Conservation (phyloP, 2,113 vertebrate genomes). For the Microtus montanus region DNA sequence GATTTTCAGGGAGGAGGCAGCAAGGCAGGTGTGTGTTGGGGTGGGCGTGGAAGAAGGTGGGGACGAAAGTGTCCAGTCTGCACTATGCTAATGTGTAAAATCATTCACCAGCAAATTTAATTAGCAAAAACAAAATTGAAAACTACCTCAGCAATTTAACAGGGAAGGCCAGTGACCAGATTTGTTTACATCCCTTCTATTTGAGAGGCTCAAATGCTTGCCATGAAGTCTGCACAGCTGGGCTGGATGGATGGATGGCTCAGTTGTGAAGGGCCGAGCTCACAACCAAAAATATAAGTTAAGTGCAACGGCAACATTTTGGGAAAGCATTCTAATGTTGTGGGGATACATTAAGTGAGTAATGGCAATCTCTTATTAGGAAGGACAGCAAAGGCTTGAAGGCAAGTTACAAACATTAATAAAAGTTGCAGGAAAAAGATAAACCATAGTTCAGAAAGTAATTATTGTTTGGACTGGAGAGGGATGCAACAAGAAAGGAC, state of each 20-base stretch:
- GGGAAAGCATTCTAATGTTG: not conserved
- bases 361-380: not conserved
- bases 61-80: not conserved
- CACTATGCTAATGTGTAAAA: not conserved
- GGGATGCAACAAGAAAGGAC: not conserved
- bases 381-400: conserved; percentile 8
- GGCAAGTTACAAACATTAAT: not conserved
- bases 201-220: not conserved
- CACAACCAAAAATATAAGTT: not conserved
- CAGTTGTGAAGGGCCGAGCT: not conserved
- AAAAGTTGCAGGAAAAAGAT: not conserved
- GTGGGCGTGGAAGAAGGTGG: not conserved
- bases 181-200: not conserved
- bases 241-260: not conserved
- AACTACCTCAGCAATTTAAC: not conserved
- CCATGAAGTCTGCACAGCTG: not conserved
- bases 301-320: not conserved
- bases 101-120: not conserved
- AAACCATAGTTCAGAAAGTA: not conserved
- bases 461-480: not conserved
- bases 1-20: not conserved
- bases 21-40: no score
- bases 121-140: not conserved
- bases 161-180: not conserved
- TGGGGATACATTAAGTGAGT: not conserved